Percentiles rank a stretch among this genome's conserved stretches.
Conservation (phyloP, 2,113 vertebrate genomes). For the Paracanthobrama guichenoti region DNA sequence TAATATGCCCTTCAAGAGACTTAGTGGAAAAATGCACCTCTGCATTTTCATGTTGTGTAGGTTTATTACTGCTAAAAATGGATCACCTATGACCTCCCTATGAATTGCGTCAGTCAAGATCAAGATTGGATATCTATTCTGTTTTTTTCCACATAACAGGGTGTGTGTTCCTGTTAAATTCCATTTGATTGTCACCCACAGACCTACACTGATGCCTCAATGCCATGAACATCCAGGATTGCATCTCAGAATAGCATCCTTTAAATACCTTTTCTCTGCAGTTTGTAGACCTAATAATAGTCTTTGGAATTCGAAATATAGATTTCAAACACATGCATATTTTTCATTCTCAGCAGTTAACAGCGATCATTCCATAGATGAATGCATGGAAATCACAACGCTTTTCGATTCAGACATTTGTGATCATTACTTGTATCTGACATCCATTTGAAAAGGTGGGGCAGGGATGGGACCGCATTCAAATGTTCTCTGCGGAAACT, state of each 20-base stretch:
- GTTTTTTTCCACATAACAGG: slow-evolving; percentile 12
- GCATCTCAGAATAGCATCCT: slow-evolving; percentile 36
- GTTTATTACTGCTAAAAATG: not conserved
- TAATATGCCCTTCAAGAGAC: slow-evolving; percentile 11
- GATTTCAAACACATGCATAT: slow-evolving; percentile 30
- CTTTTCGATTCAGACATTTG: slow-evolving; percentile 20
- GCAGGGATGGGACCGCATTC: slow-evolving; percentile 31
- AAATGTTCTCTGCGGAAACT: slow-evolving; percentile 57
- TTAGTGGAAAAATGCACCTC: slow-evolving; percentile 21
- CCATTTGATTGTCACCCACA: slow-evolving; percentile 32
- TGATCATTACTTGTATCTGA: slow-evolving; percentile 11
- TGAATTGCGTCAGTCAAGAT: not conserved
- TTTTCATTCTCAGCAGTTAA: slow-evolving; percentile 47
- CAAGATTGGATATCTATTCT: not conserved
- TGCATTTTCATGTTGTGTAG: slow-evolving; percentile 7
- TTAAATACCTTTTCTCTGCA: slow-evolving; percentile 20
- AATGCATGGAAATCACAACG: not conserved
- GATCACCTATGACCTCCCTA: not conserved
- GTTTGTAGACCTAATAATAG: slow-evolving; percentile 26
- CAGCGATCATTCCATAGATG: slow-evolving; percentile 37
- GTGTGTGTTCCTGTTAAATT: not conserved
- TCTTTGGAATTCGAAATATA: slow-evolving; percentile 26
- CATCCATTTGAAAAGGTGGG: slow-evolving; percentile 28
- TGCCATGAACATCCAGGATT: slow-evolving; percentile 20
- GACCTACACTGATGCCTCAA: not conserved